phyloP scores from a whole-genome alignment of 2,888 invertebrate genomes.

The Drosophila paranaensis region DNA sequence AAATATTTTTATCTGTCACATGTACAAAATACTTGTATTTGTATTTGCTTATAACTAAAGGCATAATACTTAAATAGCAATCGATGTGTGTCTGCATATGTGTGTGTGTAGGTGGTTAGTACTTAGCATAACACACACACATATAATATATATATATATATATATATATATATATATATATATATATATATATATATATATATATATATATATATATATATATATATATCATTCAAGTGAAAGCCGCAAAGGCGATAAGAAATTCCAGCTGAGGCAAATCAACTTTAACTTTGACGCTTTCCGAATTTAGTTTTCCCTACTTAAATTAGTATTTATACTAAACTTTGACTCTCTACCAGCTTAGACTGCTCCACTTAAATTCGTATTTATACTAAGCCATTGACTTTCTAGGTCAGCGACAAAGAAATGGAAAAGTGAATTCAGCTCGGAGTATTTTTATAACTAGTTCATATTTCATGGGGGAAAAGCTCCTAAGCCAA shows the following conservation, averaged over 20 bases:
- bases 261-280: background rate
- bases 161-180: background rate
- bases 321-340: background rate
- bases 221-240: background rate
- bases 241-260: slow-evolving; percentile 20
- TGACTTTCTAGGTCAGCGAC: background rate
- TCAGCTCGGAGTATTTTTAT: slow-evolving; percentile 24
- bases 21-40: slow-evolving; percentile 44
- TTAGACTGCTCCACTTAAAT: background rate
- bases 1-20: slow-evolving; percentile 63
- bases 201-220: background rate
- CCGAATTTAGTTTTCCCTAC: background rate
- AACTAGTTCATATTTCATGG: slow-evolving; percentile 44
- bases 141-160: background rate
- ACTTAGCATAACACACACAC: slow-evolving; percentile 4
- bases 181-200: background rate
- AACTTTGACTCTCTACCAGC: background rate
- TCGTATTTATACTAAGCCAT: background rate
- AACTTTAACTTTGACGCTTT: background rate
- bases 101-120: slow-evolving; percentile 1
- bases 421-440: slow-evolving; percentile 12
- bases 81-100: background rate
- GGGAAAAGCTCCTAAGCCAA: slow-evolving; percentile 70
- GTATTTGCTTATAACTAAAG: slow-evolving; percentile 51
- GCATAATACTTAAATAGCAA: slow-evolving; percentile 14